Base-by-base conservation (phyloP, 2,888 invertebrate genomes). In the Agrochola lota region DNA sequence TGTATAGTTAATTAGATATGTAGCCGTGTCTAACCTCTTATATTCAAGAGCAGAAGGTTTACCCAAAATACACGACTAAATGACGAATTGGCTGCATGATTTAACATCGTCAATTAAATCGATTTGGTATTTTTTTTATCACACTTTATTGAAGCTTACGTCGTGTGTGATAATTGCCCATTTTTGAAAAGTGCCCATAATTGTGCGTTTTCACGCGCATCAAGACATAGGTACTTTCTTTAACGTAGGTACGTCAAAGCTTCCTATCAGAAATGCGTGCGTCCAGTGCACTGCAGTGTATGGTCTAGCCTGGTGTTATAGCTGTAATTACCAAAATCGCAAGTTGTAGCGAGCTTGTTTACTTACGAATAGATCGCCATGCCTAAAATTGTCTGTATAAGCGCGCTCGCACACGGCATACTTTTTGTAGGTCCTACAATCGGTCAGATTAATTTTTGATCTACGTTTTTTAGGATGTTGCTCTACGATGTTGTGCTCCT, bases 31-130 rank as follows among this genome's bases (percentile, higher is more conserved):
- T 35, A 35, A 1, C 12, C 46, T 46, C 9, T 30, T 17, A 12
- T 49, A 35, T 66, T 35, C 4, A 20, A 26, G 8, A 60, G 3
- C n/a, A 23, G 26, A 40, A 52, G 9, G 60, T 30, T 60, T 60
- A 62, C 85, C 74, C 85, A 84, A 84, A 85, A 74, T 64, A 57
- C 74, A 83, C 63, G 62, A 20, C 30, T 63, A 23, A 71, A 69
- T 52, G 63, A 74, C 62, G n/a, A 68, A 66, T 71, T 52, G 30
- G n/a, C 46, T 74, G 69, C 35, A 52, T 71, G 70, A 82, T 62
- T 43, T 66, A 82, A 78, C 86, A 83, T 78, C 74, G 83, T 59
- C 15, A 5, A 74, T 30, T 23, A 40, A 59, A 59, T 26, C 1
- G 26, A 26, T 26, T 15, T 60, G 30, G 6, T 57, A n/a, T 2